Percentiles rank a stretch among this genome's conserved stretches.
Conservation (phyloP, 2,797 vertebrate genomes). For the Prunella strophiata region DNA sequence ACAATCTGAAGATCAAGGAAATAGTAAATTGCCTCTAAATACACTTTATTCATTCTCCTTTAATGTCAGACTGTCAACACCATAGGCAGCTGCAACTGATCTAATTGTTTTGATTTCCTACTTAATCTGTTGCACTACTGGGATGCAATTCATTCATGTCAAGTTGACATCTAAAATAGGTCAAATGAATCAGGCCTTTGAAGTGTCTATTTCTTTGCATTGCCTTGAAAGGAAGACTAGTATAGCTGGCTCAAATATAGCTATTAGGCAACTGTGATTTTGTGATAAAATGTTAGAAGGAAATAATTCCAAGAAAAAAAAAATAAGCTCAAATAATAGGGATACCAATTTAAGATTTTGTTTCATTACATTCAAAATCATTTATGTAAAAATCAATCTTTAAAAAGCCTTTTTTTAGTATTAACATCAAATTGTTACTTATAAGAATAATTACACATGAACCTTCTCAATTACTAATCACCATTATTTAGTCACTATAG, state of each 20-base stretch:
- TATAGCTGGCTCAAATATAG: neutral
- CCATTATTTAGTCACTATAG: neutral
- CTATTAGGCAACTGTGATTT: neutral
- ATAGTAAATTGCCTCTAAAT: neutral
- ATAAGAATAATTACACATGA: neutral
- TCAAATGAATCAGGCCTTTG: neutral
- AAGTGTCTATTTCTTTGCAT: neutral
- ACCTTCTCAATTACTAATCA: neutral
- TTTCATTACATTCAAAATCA: neutral
- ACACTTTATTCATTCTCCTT: neutral
- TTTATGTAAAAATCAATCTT: neutral
- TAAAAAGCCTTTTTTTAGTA: neutral
- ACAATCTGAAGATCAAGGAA: neutral
- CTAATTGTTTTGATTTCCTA: slow-evolving; percentile 1
- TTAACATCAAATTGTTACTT: neutral
- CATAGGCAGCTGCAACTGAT: neutral
- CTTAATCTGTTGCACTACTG: neutral
- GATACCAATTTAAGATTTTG: neutral
- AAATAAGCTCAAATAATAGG: neutral
- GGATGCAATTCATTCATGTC: neutral
- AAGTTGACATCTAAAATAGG: slow-evolving; percentile 9
- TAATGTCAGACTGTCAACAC: neutral
- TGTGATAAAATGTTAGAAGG: neutral
- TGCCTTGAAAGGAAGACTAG: neutral
- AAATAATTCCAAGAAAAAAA: neutral